These are phyloP conservation scores for Dascyllus trimaculatus DNA, from an alignment of 2,113 vertebrate species.

Conservation along the genomic window DNA sequence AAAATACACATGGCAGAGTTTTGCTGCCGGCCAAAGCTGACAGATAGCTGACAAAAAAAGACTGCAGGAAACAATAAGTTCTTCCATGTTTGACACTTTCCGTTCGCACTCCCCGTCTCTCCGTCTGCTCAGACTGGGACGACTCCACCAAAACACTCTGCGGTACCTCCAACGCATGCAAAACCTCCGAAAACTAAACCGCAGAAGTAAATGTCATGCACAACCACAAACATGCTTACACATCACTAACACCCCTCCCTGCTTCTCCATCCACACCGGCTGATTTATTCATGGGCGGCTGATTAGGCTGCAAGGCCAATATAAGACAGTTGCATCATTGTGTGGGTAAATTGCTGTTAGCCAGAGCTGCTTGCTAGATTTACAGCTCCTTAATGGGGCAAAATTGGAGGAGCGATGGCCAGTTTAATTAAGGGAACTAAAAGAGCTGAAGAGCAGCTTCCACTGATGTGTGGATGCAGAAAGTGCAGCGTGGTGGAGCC, in stretches of 20 bases:
- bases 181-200: not conserved
- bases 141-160: slow-evolving; percentile 5
- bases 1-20: slow-evolving; percentile 56
- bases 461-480: slow-evolving; percentile 43
- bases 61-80: slow-evolving; percentile 55
- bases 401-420: slow-evolving; percentile 70
- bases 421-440: slow-evolving; percentile 79
- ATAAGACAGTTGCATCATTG: slow-evolving; percentile 58
- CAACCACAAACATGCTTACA: slow-evolving; percentile 25
- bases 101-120: slow-evolving; percentile 25
- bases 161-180: not conserved
- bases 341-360: slow-evolving; percentile 72
- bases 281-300: slow-evolving; percentile 69
- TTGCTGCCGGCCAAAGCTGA: slow-evolving; percentile 48
- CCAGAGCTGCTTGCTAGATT: slow-evolving; percentile 71
- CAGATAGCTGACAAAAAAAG: slow-evolving; percentile 47
- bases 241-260: slow-evolving; percentile 4
- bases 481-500: slow-evolving; percentile 3
- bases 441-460: slow-evolving; percentile 72
- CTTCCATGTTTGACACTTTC: slow-evolving; percentile 42
- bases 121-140: slow-evolving; percentile 43
- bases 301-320: slow-evolving; percentile 63
- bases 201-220: slow-evolving; percentile 27
- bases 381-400: slow-evolving; percentile 78
- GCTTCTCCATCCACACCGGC: not conserved